Conservation (phyloP, 1,140 invertebrate genomes). For the Calliopsis andreniformis region DNA sequence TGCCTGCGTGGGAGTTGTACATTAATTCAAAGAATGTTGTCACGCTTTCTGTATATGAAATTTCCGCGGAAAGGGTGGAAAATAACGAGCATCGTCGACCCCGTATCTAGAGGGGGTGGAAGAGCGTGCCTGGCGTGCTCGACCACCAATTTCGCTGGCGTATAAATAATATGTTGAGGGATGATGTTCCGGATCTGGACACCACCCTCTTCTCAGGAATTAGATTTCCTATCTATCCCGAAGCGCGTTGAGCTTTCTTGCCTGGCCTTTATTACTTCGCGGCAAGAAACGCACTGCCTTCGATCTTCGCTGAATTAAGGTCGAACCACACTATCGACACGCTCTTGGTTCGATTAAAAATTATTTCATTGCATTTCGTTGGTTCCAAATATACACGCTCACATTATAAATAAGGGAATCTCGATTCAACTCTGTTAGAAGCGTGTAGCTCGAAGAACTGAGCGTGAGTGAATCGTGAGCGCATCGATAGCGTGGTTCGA, state of each 20-base stretch:
- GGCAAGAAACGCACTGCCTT: slow-evolving; percentile 40
- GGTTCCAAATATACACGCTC: no score
- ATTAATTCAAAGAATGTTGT: slow-evolving; percentile 48
- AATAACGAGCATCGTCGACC: slow-evolving; percentile 60
- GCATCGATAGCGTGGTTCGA: no score
- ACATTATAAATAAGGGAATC: no score
- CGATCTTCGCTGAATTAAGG: slow-evolving; percentile 1
- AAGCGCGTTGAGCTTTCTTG: slow-evolving; percentile 43
- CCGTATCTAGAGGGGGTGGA: slow-evolving; percentile 54
- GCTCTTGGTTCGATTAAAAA: no score
- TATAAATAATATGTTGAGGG: slow-evolving; percentile 79
- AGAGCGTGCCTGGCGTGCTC: slow-evolving; percentile 76
- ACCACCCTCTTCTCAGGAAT: slow-evolving; percentile 73
- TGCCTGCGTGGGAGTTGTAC: neutral
- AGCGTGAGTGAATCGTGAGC: no score
- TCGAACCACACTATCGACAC: no score
- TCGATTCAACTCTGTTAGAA: no score
- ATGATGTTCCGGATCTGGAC: slow-evolving; percentile 68
- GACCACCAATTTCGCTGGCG: slow-evolving; percentile 76
- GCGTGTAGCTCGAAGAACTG: no score
- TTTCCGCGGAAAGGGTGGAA: slow-evolving; percentile 68
- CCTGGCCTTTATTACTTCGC: slow-evolving; percentile 49
- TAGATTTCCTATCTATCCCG: slow-evolving; percentile 77
- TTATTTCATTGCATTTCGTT: no score
- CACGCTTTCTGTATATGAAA: slow-evolving; percentile 61